Percentiles rank a stretch among this genome's conserved stretches.
Conservation (phyloP, 2,797 vertebrate genomes). For the Sibirionetta formosa region DNA sequence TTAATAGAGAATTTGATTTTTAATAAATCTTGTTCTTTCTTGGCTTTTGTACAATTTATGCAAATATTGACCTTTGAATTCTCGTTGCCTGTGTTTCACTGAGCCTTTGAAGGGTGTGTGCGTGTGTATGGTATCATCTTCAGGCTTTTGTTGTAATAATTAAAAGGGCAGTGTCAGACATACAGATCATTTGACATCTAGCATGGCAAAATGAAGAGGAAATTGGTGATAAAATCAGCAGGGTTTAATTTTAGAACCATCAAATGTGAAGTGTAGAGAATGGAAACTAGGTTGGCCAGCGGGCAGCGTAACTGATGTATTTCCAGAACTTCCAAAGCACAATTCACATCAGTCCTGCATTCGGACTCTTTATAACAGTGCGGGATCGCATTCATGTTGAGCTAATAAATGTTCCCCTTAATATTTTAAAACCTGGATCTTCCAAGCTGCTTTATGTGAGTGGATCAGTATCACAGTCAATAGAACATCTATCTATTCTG, state of each 20-base stretch:
- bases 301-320: not conserved
- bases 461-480: not conserved
- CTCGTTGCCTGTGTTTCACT: not conserved
- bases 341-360: not conserved
- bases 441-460: slow-evolving; percentile 17
- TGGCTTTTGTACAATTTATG: slow-evolving; percentile 70
- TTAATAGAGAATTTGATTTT: slow-evolving; percentile 51
- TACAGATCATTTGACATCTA: slow-evolving; percentile 28
- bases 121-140: not conserved
- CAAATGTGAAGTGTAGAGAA: not conserved
- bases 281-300: not conserved
- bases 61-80: slow-evolving; percentile 77
- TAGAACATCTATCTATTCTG: rapidly evolving
- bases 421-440: slow-evolving; percentile 10
- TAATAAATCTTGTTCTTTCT: slow-evolving; percentile 51
- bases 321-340: not conserved
- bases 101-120: not conserved
- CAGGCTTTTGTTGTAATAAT: slow-evolving; percentile 54
- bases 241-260: not conserved
- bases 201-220: slow-evolving; percentile 21
- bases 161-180: slow-evolving; percentile 60
- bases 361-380: not conserved
- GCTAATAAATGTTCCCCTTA: slow-evolving; percentile 36
- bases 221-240: not conserved
- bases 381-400: not conserved